phyloP scores from a whole-genome alignment of 1,140 invertebrate species.

The Brachionus rubens region DNA sequence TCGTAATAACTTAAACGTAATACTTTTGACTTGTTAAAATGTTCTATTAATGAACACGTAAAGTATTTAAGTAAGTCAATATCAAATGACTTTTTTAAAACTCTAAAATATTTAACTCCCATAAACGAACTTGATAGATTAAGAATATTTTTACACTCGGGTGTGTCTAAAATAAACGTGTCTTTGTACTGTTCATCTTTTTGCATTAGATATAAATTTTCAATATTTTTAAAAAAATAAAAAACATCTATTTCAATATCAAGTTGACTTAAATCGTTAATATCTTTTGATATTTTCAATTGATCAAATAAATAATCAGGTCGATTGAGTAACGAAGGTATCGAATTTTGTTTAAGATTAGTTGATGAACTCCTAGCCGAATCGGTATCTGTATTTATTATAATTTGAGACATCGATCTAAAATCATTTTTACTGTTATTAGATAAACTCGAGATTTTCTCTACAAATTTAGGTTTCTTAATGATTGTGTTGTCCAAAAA shows the following conservation, averaged over 20 bases:
- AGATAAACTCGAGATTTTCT: constrained; percentile 34
- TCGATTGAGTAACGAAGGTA: not conserved
- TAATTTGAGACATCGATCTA: not conserved
- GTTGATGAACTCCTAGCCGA: not conserved
- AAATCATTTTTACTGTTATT: constrained; percentile 1
- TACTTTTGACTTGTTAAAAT: not conserved
- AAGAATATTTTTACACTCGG: constrained; percentile 15
- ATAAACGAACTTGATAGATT: constrained; percentile 20
- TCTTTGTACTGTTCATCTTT: constrained; percentile 16
- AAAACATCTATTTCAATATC: constrained; percentile 26
- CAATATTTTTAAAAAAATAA: constrained; percentile 37
- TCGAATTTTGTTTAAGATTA: not conserved
- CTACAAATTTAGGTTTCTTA: constrained; percentile 32
- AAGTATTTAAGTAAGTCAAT: constrained; percentile 32
- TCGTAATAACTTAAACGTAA: constrained; percentile 19
- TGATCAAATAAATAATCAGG: constrained; percentile 23
- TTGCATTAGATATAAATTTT: not conserved
- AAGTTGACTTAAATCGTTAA: not conserved
- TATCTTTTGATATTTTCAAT: constrained; percentile 15
- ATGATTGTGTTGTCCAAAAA: constrained; percentile 45
- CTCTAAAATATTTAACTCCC: constrained; percentile 23
- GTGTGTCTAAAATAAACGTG: constrained; percentile 3
- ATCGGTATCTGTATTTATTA: not conserved
- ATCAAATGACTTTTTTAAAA: not conserved
- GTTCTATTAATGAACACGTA: not conserved